These are phyloP conservation scores for Apamea anceps DNA, from an alignment of 2,888 invertebrate genomes.

Conservation along the genomic window DNA sequence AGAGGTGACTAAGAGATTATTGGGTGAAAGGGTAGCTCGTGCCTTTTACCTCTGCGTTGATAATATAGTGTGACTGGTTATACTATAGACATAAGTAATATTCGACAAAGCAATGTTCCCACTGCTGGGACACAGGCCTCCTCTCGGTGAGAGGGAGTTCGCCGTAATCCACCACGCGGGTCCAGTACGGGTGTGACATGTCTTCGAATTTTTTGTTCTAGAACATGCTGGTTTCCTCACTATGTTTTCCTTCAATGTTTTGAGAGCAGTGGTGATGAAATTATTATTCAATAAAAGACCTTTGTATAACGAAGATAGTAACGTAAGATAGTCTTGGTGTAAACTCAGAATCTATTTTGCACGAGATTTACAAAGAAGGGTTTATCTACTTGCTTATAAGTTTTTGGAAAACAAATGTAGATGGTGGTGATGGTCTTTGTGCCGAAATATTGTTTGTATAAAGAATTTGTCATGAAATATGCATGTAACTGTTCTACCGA, in stretches of 20 bases:
- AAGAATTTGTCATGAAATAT: neutral
- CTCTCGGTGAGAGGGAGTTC: too few relatives aligned
- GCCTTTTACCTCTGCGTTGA: constrained; percentile 19
- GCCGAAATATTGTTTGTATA: neutral
- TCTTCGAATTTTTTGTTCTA: too few relatives aligned
- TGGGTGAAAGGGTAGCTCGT: constrained; percentile 40
- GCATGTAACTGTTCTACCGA: neutral
- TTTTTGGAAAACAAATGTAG: neutral
- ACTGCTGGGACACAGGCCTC: too few relatives aligned
- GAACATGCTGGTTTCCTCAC: too few relatives aligned
- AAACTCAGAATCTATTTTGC: constrained; percentile 21
- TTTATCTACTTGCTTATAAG: neutral
- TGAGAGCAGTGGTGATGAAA: too few relatives aligned
- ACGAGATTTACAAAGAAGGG: constrained; percentile 13
- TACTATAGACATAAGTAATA: neutral
- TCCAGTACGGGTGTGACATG: too few relatives aligned
- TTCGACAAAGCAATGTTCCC: too few relatives aligned
- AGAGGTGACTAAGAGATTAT: constrained; percentile 47
- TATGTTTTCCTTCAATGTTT: too few relatives aligned
- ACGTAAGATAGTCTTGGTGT: constrained; percentile 18
- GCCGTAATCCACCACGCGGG: too few relatives aligned
- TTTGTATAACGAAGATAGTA: constrained; percentile 1
- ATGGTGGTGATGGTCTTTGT: neutral
- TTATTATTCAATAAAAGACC: neutral
- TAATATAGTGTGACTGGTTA: constrained; percentile 2